Evolutionary conservation across 2,888 invertebrate genomes (phyloP).

Genomic region (Noctua pronuba): DNA sequence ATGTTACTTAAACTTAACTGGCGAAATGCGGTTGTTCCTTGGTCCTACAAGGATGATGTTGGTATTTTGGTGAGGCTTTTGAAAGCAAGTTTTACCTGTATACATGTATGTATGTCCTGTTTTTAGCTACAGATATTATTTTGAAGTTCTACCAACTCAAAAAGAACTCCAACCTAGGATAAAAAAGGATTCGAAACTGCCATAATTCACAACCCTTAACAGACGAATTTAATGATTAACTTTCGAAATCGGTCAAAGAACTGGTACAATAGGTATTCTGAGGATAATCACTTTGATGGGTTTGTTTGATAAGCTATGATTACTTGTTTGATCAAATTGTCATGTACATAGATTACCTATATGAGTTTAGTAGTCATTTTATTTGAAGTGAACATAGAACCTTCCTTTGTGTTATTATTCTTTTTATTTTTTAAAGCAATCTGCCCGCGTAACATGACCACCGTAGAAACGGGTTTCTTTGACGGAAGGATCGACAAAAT

Average conservation of each 20-base stretch:
- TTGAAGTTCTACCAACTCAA: no score
- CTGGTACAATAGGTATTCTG: not conserved
- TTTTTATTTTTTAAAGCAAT: not conserved
- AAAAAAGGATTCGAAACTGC: no score
- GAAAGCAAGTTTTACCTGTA: not conserved
- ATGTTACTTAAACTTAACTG: not conserved
- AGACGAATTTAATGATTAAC: no score
- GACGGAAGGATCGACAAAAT: no score
- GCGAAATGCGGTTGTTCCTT: not conserved
- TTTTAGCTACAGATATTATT: not conserved
- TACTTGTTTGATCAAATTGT: conserved; percentile 43
- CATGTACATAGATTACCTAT: not conserved
- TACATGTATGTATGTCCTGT: no score
- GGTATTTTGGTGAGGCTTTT: not conserved
- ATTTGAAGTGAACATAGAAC: not conserved
- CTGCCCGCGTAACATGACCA: no score
- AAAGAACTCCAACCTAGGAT: no score
- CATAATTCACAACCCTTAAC: no score
- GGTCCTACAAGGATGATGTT: not conserved
- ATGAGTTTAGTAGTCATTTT: not conserved
- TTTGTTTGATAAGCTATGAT: conserved; percentile 25
- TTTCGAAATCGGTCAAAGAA: not conserved
- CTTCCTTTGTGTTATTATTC: not conserved
- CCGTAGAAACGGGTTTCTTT: no score
- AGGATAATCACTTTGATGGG: conserved; percentile 26